Evolutionary conservation across 1,140 invertebrate genomes (phyloP), one percentile per base, ranked within the genome.

Genomic region (Hyphantria cunea): DNA sequence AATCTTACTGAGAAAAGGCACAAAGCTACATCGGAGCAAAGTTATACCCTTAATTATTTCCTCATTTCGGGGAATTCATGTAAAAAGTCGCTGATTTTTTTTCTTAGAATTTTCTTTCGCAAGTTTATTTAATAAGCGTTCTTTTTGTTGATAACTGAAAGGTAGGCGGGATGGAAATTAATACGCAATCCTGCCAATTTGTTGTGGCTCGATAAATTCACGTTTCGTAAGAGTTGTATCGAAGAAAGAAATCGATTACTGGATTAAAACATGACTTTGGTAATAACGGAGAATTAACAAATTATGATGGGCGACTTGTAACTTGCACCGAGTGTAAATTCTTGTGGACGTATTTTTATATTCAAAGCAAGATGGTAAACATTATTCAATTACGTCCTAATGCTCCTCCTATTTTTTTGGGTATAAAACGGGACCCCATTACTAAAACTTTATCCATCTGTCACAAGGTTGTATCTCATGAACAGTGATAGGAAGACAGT

Each of bases 1-100:
- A 47, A 56, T 56, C 42, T 47, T 31, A 4, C 32, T 10, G 31
- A 56, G 45, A 55, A 44, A 56, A 56, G 31, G 53, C 32, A n/a
- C 25, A 33, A 45, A 15, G 53, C 47, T 56, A 15, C 53, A 42
- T 56, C 53, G 41, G 47, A 47, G 31, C 32, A 56, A 56, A 56
- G 53, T 56, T 56, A 56, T 47, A 33, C 53, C 53, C 53, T 56
- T 56, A 56, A 56, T 56, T 56, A 56, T 56, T 56, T 56, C 53
- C 42, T 56, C 53, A 56, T 56, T 56, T 56, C 42, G 13, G 53
- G 41, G 32, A 56, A 56, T 56, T 56, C 53, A 25, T 11, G 44
- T 47, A 47, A 56, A 54, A 34, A 56, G 31, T 45, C 13, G 42
- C 7, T 14, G 53, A 56, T 47, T 31, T 33, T 44, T 56, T 47